phyloP scores from a whole-genome alignment of 2,797 vertebrate species.

The Chloroceryle amazona region DNA sequence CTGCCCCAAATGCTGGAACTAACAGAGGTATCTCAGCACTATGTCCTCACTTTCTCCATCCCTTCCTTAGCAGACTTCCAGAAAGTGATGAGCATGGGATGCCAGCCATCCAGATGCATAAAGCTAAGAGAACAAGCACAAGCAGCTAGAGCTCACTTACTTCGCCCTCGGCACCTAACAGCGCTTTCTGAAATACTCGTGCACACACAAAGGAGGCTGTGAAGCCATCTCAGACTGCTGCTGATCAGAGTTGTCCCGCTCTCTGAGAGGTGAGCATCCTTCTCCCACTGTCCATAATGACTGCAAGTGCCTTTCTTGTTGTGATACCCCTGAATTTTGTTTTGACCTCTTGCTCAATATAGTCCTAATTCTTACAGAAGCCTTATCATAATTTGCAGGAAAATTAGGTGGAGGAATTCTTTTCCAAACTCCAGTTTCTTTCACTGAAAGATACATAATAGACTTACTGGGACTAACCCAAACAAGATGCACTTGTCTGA shows the following conservation, averaged over 20 bases:
- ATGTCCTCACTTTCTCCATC: not conserved
- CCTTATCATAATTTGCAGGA: not conserved
- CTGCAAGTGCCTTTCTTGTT: not conserved
- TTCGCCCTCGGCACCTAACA: not conserved
- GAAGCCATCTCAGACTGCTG: not conserved
- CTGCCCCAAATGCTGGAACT: not conserved
- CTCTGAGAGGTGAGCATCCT: not conserved
- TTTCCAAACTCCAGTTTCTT: not conserved
- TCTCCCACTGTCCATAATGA: not conserved
- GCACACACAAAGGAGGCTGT: rapidly evolving
- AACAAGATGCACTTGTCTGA: not conserved
- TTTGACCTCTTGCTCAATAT: not conserved
- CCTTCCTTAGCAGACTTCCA: not conserved
- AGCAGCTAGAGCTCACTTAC: not conserved
- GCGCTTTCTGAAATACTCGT: not conserved
- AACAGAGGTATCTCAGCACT: not conserved
- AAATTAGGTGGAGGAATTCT: not conserved
- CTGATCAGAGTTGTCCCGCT: not conserved
- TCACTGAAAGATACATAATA: not conserved
- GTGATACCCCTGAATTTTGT: not conserved
- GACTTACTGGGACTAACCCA: not conserved
- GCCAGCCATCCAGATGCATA: not conserved
- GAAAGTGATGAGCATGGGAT: not conserved
- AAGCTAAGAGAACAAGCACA: not conserved
- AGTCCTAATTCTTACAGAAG: not conserved